Evolutionary conservation across 2,888 invertebrate species (phyloP).

Genomic region (Plutella xylostella): DNA sequence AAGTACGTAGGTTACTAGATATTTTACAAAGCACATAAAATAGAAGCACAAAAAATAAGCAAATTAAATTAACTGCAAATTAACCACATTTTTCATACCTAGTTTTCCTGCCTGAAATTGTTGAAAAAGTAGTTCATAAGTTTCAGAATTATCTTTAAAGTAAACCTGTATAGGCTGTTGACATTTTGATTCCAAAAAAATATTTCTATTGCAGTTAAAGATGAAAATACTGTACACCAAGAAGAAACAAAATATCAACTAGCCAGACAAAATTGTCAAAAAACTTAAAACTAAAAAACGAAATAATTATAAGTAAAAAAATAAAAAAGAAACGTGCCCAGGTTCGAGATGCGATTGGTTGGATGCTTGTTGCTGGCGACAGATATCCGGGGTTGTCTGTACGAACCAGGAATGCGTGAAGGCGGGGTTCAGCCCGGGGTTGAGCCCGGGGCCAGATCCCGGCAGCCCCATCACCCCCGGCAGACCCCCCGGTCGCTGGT

Average conservation of each 20-base stretch:
- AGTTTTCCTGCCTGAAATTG: too few species aligned
- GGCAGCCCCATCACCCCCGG: slow-evolving; percentile 70
- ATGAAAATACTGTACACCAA: too few species aligned
- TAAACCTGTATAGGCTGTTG: not conserved
- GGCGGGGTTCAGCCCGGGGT: slow-evolving; percentile 73
- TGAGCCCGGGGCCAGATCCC: slow-evolving; percentile 59
- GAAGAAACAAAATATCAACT: slow-evolving; percentile 18
- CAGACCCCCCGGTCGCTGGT: slow-evolving; percentile 64
- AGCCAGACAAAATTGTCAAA: slow-evolving; percentile 21
- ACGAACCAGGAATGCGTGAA: slow-evolving; percentile 97
- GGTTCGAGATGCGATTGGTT: slow-evolving; percentile 87
- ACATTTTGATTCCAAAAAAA: slow-evolving; percentile 17
- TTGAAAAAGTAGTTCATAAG: too few species aligned
- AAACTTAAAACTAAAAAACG: slow-evolving; percentile 28
- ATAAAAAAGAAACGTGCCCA: slow-evolving; percentile 84
- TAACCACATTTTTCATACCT: slow-evolving; percentile 1
- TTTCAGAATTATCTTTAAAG: slow-evolving; percentile 5
- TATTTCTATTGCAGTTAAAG: not conserved
- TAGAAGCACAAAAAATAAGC: too few species aligned
- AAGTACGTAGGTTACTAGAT: too few species aligned
- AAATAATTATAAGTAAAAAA: slow-evolving; percentile 62
- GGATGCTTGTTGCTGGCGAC: slow-evolving; percentile 84
- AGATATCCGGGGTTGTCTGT: slow-evolving; percentile 89
- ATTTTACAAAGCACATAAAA: slow-evolving; percentile 28
- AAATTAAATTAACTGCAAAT: slow-evolving; percentile 15